Base-by-base conservation (phyloP, 2,888 invertebrate species). In the Acronicta leporina region DNA sequence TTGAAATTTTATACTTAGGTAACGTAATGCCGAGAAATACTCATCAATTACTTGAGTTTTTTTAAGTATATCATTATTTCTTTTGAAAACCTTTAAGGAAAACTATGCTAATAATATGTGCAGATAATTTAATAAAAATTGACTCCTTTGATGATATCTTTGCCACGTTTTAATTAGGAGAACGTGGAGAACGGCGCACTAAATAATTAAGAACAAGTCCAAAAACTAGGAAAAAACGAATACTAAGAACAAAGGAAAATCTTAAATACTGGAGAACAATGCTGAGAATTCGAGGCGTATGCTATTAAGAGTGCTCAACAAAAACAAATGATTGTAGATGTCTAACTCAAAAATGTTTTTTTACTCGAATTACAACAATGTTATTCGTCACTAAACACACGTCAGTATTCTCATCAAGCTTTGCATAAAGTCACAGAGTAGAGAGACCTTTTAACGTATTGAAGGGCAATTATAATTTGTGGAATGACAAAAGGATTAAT, bases 381-480 rank as follows among this genome's bases (percentile, higher is more conserved):
- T 73, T 49, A 40, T 50, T 55, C 49, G 45, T 44, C 35, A 61
- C 52, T 50, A 49, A 27, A 45, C 42, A 43, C 33, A 33, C 49
- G 52, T 56, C 51, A 62, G 62, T 60, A 58, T 61, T 52, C 57
- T 59, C 60, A 74, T 58, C 61, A 64, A 72, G 72, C 71, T 60
- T 63, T 62, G 48, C 52, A 63, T 75, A 70, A 75, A 65, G 66
- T 75, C 73, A 72, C 55, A 15, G 56, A n/a, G n/a, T n/a, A n/a
- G n/a, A n/a, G n/a, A 62, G 66, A 75, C 73, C 73, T 70, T 75
- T 74, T 60, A 55, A 63, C 50, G 48, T 47, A 75, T 75, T 67
- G 67, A 67, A 73, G 67, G 73, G 63, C 52, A 68, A 52, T 58
- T 49, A 57, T 41, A 57, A 60, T 72, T 33, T 75, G 63, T 55